Percentiles rank a stretch among this genome's conserved stretches.
phyloP scores from a whole-genome alignment of 2,113 vertebrate species.

The Oriolus oriolus region DNA sequence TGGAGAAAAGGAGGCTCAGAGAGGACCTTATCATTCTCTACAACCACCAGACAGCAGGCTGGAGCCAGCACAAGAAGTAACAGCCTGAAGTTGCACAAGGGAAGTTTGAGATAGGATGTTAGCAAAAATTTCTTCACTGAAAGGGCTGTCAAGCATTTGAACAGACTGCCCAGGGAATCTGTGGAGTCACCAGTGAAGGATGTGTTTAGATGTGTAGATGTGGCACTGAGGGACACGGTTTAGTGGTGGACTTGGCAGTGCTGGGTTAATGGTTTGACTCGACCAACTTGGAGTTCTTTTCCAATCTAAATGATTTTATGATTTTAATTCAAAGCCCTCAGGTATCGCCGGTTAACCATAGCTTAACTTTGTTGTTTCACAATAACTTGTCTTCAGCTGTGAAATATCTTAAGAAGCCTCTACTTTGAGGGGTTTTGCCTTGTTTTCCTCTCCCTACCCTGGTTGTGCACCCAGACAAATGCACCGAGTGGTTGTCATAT shows the following conservation, averaged over 20 bases:
- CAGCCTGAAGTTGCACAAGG: not conserved
- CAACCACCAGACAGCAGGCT: not conserved
- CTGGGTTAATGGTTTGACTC: not conserved
- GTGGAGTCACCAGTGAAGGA: not conserved
- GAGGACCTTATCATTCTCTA: not conserved
- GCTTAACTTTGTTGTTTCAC: not conserved
- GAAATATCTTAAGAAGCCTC: not conserved
- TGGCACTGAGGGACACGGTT: not conserved
- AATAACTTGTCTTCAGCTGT: not conserved
- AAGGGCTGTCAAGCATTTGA: not conserved
- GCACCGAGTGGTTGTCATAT: fast-evolving
- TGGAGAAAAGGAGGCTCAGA: not conserved
- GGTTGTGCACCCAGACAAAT: not conserved
- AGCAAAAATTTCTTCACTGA: not conserved
- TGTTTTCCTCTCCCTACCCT: not conserved
- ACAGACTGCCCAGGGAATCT: not conserved
- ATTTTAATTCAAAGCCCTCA: not conserved
- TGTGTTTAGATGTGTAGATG: not conserved
- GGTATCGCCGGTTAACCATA: not conserved
- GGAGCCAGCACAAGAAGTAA: not conserved
- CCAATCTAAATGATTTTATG: not conserved
- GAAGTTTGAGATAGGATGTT: not conserved
- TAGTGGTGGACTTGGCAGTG: not conserved
- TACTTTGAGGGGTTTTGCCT: fast-evolving
- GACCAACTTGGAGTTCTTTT: not conserved